Conservation (phyloP, 2,888 invertebrate species). For the Synergus laeviventris region DNA sequence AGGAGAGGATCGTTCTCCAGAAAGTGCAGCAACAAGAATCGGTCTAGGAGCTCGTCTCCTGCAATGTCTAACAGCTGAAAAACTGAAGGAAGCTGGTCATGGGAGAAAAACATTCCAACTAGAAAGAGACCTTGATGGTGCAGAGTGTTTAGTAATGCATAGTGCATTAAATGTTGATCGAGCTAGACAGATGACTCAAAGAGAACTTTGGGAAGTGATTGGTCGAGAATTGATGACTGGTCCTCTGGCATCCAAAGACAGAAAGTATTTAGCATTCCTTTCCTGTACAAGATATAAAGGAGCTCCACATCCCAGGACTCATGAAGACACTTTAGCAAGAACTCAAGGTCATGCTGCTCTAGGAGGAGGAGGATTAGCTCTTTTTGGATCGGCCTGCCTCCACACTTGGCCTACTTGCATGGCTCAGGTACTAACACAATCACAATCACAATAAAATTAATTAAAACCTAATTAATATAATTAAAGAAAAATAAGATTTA, state of each 20-base stretch:
- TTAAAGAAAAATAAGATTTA: not conserved
- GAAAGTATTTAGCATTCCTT: slow-evolving; percentile 93
- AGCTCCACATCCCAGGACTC: slow-evolving; percentile 80
- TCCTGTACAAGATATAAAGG: slow-evolving; percentile 90
- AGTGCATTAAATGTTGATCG: slow-evolving; percentile 84
- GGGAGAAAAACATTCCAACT: slow-evolving; percentile 89
- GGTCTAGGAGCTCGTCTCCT: slow-evolving; percentile 87
- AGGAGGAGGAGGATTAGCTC: slow-evolving; percentile 93
- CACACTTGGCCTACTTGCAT: slow-evolving; percentile 91
- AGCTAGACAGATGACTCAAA: slow-evolving; percentile 85
- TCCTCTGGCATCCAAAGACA: slow-evolving; percentile 76
- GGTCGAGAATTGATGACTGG: slow-evolving; percentile 89
- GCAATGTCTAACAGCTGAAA: slow-evolving; percentile 92
- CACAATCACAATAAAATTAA: too few species aligned
- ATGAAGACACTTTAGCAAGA: slow-evolving; percentile 83
- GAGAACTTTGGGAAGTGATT: slow-evolving; percentile 90
- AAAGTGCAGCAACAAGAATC: slow-evolving; percentile 87
- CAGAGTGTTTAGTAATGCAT: slow-evolving; percentile 85
- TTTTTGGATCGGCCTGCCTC: slow-evolving; percentile 93
- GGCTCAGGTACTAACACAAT: slow-evolving; percentile 75
- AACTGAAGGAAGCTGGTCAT: slow-evolving; percentile 87
- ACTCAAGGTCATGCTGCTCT: slow-evolving; percentile 92
- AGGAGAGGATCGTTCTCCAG: slow-evolving; percentile 81
- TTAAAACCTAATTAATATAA: not conserved
- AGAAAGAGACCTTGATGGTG: slow-evolving; percentile 81